Evolutionary conservation across 1,140 invertebrate species (phyloP).

Genomic region (Bombus balteatus): DNA sequence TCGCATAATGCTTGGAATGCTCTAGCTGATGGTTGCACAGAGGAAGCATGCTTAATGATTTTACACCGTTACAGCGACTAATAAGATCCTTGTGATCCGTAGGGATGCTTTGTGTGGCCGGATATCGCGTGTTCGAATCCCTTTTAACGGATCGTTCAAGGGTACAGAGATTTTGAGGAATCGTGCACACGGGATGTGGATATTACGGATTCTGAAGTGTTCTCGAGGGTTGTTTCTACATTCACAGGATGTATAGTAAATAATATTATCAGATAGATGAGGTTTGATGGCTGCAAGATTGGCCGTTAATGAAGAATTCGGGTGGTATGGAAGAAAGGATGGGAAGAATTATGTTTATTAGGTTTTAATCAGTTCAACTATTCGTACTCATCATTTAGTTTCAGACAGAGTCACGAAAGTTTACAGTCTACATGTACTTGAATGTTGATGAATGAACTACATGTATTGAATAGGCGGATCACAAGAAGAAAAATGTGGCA

Average conservation of each 20-base stretch:
- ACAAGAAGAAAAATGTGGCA: no score
- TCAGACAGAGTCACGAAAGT: no score
- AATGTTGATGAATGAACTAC: no score
- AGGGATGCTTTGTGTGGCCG: not conserved
- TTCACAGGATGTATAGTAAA: not conserved
- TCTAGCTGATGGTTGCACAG: not conserved
- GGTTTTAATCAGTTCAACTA: no score
- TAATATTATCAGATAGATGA: not conserved
- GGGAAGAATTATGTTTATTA: not conserved
- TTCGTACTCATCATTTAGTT: no score
- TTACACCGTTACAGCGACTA: not conserved
- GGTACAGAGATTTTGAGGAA: not conserved
- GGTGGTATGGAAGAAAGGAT: not conserved
- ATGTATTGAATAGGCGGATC: no score
- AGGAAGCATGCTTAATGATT: constrained; percentile 27
- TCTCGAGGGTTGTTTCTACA: not conserved
- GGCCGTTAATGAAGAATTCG: no score
- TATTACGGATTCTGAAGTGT: not conserved
- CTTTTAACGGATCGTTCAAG: not conserved
- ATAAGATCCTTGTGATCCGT: not conserved
- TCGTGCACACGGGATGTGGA: not conserved
- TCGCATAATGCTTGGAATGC: constrained; percentile 38
- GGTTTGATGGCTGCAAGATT: not conserved
- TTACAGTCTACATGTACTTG: no score
- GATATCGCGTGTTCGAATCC: not conserved